Evolutionary conservation across 2,797 vertebrate genomes (phyloP).

Genomic region (Decapterus maruadsi): DNA sequence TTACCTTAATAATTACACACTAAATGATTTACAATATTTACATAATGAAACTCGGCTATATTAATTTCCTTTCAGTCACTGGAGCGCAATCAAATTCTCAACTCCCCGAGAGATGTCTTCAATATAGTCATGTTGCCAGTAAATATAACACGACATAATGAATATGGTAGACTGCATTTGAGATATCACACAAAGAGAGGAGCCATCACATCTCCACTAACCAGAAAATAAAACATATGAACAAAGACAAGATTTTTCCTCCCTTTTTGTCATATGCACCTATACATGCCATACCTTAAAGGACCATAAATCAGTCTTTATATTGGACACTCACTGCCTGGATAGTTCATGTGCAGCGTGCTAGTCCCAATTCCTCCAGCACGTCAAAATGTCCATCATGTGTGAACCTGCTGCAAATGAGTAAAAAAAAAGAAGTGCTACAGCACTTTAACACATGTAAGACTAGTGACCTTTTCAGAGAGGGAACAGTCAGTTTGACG

Average conservation of each 20-base stretch:
- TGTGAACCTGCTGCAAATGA: constrained; percentile 31
- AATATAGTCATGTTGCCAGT: too few species aligned
- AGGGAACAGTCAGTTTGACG: constrained; percentile 46
- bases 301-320: neutral
- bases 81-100: neutral
- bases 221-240: neutral
- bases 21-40: neutral
- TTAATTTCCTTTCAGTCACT: neutral
- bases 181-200: too few species aligned
- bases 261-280: neutral
- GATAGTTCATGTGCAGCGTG: neutral
- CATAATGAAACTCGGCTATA: neutral
- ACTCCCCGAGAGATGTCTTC: neutral
- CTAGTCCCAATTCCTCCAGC: constrained; percentile 13
- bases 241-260: neutral
- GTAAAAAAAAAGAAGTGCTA: neutral
- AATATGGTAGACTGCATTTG: too few species aligned
- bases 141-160: too few species aligned
- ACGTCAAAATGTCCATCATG: constrained; percentile 38
- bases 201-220: too few species aligned
- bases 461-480: constrained; percentile 70
- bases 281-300: neutral
- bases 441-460: constrained; percentile 62
- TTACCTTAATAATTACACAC: neutral
- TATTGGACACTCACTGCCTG: too few species aligned